Percentiles rank a stretch among this genome's conserved stretches.
Conservation (phyloP, 2,797 vertebrate species). For the Hipposideros larvatus region DNA sequence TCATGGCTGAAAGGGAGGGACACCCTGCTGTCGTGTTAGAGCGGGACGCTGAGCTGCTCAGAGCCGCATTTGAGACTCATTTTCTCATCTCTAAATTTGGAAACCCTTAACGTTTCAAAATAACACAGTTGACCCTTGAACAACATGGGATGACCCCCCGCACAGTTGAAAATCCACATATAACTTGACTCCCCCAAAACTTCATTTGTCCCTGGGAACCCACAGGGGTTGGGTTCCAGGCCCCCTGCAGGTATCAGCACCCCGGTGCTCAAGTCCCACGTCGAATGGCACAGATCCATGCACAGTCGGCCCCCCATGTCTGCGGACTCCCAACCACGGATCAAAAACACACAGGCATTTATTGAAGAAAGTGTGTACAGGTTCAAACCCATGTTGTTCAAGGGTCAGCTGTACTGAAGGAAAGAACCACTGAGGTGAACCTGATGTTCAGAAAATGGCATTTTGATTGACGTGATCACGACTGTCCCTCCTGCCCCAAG, state of each 20-base stretch:
- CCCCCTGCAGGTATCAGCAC: background rate
- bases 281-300: background rate
- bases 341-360: background rate
- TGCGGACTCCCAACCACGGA: fast-evolving
- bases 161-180: background rate
- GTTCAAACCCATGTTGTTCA: background rate
- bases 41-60: too few species aligned
- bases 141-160: background rate
- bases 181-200: background rate
- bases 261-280: background rate
- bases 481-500: background rate
- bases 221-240: background rate
- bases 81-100: background rate
- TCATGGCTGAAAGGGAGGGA: background rate
- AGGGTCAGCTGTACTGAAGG: background rate
- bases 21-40: fast-evolving
- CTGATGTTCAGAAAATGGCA: background rate
- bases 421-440: background rate
- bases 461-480: background rate
- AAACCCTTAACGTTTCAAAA: background rate
- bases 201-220: background rate
- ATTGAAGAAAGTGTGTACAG: too few species aligned
- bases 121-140: background rate
- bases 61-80: background rate
- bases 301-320: too few species aligned